Base-by-base conservation (phyloP, 2,888 invertebrate species). In the Nineta flava region DNA sequence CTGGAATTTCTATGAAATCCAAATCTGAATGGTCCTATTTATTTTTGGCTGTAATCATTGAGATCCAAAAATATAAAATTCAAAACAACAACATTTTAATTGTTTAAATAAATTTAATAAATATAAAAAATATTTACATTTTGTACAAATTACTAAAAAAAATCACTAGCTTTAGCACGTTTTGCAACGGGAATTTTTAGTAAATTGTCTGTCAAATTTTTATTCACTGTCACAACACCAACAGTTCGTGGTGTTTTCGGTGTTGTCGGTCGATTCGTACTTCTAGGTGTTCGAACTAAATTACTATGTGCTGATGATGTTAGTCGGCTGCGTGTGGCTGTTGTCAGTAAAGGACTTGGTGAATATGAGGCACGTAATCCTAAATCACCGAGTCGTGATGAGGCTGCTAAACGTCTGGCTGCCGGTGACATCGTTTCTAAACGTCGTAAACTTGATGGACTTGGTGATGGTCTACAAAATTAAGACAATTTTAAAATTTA, bases 361-460 rank as follows among this genome's bases (percentile, higher is more conserved):
- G 78, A 75, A 59, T 77, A 78, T 44, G 73, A 72, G 5, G 72
- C 71, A 52, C 70, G 62, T 10, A 78, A 62, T 9, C 71, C 70
- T 53, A 68, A 65, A 58, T 77, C 76, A 67, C 68, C 50, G 62
- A 68, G 32, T 69, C 62, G 53, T 7, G 76, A 72, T 2, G 85
- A 85, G 4, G 93, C 94, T 34, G 97, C 70, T 56, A 82, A 77
- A 54, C 87, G 79, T 54, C 87, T 79, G 0, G 96, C 97, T 0
- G 97, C 97, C 0, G 97, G 96, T 1, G 96, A 96, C 87, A 97
- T 88, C 50, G 85, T 83, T 4, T 83, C 83, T 38, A 96, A 66
- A 2, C 92, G 77, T 54, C 94, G 93, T 17, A 86, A 76, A 45
- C 79, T 76, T 2, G 83, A 73, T 15, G 65, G 61, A 41, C 71